These are phyloP conservation scores for Turnix velox DNA, from an alignment of 2,113 vertebrate species.

Conservation along the genomic window DNA sequence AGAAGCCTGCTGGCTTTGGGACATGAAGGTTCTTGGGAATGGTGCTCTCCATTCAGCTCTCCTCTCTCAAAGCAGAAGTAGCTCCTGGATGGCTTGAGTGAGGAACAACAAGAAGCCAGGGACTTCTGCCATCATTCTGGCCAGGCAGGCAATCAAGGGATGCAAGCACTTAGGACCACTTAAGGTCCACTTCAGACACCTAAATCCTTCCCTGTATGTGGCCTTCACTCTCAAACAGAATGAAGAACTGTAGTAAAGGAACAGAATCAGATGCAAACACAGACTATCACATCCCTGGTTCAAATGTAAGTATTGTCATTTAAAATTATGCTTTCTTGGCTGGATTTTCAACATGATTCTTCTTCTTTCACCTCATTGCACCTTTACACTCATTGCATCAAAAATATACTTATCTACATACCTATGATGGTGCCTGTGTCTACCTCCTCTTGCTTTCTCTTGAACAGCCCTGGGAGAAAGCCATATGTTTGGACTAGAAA, in stretches of 20 bases:
- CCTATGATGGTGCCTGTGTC: accelerated
- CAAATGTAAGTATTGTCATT: neutral
- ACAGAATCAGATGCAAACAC: neutral
- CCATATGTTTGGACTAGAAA: neutral
- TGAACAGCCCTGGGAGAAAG: neutral
- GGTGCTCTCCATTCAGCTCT: accelerated
- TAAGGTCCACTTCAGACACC: neutral
- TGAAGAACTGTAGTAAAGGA: neutral
- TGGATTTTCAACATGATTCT: neutral
- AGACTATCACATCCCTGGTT: neutral
- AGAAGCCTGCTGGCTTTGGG: accelerated
- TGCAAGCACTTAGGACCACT: accelerated
- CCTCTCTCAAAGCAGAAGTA: neutral
- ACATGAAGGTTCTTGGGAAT: accelerated
- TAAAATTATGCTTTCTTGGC: neutral
- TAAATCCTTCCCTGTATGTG: neutral
- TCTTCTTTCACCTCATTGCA: neutral
- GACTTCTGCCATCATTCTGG: neutral
- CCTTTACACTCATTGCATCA: neutral
- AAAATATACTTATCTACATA: neutral
- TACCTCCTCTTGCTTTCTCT: neutral
- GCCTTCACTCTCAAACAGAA: neutral
- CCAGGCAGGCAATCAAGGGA: neutral
- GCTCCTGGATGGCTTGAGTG: neutral
- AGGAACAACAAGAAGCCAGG: neutral